These are phyloP conservation scores for Polypterus senegalus DNA, from an alignment of 2,113 vertebrate genomes.

Conservation along the genomic window DNA sequence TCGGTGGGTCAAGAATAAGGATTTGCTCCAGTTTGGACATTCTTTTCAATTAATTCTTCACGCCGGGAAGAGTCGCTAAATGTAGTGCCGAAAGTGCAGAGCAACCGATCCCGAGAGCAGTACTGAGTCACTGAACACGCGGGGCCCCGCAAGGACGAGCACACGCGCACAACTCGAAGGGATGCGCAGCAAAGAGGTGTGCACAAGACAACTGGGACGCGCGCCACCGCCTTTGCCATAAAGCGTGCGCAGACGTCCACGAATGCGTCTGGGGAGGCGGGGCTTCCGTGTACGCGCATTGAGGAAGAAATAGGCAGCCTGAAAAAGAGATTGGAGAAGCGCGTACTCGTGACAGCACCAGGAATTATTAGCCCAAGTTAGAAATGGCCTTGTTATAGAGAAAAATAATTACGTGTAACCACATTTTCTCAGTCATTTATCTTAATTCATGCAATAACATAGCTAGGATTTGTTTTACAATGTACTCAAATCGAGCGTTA, in stretches of 20 bases:
- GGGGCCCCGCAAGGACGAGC: conserved; percentile 23
- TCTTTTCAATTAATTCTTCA: conserved; percentile 21
- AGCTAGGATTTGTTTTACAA: no score
- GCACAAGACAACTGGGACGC: conserved; percentile 29
- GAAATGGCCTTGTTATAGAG: no score
- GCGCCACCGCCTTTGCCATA: conserved; percentile 15
- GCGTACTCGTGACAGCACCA: no score
- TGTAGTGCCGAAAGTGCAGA: conserved; percentile 21
- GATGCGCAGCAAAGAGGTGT: conserved; percentile 28
- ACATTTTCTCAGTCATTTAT: no score
- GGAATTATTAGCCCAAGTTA: no score
- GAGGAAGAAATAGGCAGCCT: no score
- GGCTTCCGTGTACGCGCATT: no score
- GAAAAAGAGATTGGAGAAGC: no score
- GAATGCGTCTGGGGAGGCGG: background rate
- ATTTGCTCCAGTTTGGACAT: conserved; percentile 91
- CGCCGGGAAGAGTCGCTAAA: conserved; percentile 45
- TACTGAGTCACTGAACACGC: conserved; percentile 34
- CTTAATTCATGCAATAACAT: no score
- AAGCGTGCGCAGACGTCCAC: background rate
- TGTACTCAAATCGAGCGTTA: no score
- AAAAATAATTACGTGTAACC: no score
- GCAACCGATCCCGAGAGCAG: conserved; percentile 33
- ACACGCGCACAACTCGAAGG: conserved; percentile 28
- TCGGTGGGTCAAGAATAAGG: conserved; percentile 75